Conservation (phyloP, 2,888 invertebrate species). For the Dermolepida albohirtum region DNA sequence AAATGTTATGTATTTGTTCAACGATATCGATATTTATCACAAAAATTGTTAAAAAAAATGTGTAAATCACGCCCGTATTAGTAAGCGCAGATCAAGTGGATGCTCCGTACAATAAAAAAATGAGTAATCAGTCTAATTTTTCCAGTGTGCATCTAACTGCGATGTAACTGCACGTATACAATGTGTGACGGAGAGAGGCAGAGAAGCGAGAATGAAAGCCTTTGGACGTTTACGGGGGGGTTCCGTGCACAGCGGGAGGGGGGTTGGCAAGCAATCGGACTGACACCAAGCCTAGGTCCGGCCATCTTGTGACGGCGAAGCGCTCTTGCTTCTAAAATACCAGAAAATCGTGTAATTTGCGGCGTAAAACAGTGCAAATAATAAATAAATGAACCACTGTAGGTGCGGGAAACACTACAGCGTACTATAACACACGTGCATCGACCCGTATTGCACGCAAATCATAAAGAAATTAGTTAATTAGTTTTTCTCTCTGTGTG, state of each 20-base stretch:
- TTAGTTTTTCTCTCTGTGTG: constrained; percentile 56
- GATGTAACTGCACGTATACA: constrained; percentile 62
- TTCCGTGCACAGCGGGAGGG: constrained; percentile 64
- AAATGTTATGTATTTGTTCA: constrained; percentile 14
- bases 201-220: constrained; percentile 66
- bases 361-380: constrained; percentile 54
- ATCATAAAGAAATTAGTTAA: constrained; percentile 52
- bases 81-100: constrained; percentile 33
- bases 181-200: constrained; percentile 61
- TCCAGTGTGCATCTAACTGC: constrained; percentile 65
- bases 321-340: constrained; percentile 62
- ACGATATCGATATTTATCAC: constrained; percentile 25
- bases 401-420: constrained; percentile 56
- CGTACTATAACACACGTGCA: constrained; percentile 59
- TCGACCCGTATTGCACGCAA: constrained; percentile 52
- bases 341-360: constrained; percentile 57
- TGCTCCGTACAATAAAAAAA: constrained; percentile 56
- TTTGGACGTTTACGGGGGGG: constrained; percentile 64
- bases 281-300: constrained; percentile 66
- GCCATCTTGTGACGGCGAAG: constrained; percentile 66
- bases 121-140: constrained; percentile 64
- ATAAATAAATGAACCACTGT: constrained; percentile 52
- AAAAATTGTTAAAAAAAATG: constrained; percentile 27
- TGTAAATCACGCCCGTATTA: constrained; percentile 27
- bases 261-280: constrained; percentile 63